Base-by-base conservation (phyloP, 2,797 vertebrate species). In the Limnodromus scolopaceus region DNA sequence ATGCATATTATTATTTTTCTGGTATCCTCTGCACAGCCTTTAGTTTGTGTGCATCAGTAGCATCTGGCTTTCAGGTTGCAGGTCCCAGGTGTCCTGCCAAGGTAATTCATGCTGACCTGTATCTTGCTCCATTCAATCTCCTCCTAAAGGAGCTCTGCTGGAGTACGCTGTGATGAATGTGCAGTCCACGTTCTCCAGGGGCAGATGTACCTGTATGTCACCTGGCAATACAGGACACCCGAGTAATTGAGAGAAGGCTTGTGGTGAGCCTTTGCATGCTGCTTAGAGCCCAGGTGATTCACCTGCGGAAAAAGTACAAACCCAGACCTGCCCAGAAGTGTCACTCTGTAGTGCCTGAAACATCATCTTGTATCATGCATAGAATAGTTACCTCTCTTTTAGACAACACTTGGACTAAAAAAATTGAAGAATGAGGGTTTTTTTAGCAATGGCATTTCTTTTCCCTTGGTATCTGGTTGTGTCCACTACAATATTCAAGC, bases 51-150 rank as follows among this genome's bases (percentile, higher is more conserved):
- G 20, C 28, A 18, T n/a, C 34, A 9, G 48, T 34, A 55, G 17
- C 41, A 32, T 24, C 45, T 55, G 60, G 32, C 17, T 55, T 61
- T 72, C 32, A 27, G 58, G 60, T 32, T 68, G 64, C 28, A 39
- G 10, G 32, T 68, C 30, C 24, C 49, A 9, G 28, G 49, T 45
- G 45, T 92, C 39, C 43, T 58, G 64, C 43, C 28, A 23, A n/a
- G 54, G 13, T 11, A 27, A 5, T 14, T 53, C 15, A 1, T 13
- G 16, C 25, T 39, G 45, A 38, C 9, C 13, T 18, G 23, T 61
- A 28, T 49, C 32, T 55, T 23, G n/a, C 48, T 55, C 32, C 0
- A 0, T 30, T 32, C 10, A 2, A 2, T 18, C 46, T 43, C 34
- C 16, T 24, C 4, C 27, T 16, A 2, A 2, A 41, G n/a, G 38